These are phyloP conservation scores for Parambassis ranga DNA, from an alignment of 2,797 vertebrate species.

Conservation along the genomic window DNA sequence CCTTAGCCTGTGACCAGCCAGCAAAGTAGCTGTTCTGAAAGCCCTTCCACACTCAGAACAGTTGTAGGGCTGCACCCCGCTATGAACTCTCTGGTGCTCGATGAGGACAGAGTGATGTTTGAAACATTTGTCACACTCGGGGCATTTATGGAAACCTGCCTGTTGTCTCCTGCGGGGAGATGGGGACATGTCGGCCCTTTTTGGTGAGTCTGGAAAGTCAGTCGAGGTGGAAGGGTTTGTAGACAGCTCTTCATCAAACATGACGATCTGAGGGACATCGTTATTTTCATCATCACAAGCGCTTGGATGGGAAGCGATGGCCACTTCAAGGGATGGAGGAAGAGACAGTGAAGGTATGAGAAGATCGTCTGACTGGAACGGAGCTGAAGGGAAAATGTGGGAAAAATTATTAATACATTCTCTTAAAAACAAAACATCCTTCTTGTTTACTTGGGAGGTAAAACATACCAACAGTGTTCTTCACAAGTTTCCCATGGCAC, in stretches of 20 bases:
- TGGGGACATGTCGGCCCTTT: constrained; percentile 42
- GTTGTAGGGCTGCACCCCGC: constrained; percentile 72
- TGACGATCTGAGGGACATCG: constrained; percentile 74
- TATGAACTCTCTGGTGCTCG: constrained; percentile 75
- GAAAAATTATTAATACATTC: neutral
- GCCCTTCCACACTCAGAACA: constrained; percentile 76
- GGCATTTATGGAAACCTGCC: constrained; percentile 65
- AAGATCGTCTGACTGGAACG: constrained; percentile 75
- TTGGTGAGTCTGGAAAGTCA: constrained; percentile 69
- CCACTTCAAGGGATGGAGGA: constrained; percentile 75
- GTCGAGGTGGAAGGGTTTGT: constrained; percentile 75
- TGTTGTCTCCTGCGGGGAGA: constrained; percentile 58
- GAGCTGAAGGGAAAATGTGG: constrained; percentile 43
- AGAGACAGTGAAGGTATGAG: constrained; percentile 75
- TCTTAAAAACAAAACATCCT: too few relatives aligned
- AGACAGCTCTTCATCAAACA: constrained; percentile 76
- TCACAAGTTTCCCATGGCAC: constrained; percentile 75
- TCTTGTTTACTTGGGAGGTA: too few relatives aligned
- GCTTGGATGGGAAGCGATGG: constrained; percentile 72
- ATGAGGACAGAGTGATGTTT: constrained; percentile 75
- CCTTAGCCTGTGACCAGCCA: constrained; percentile 74
- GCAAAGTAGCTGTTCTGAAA: constrained; percentile 74
- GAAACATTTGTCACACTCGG: constrained; percentile 72
- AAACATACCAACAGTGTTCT: constrained; percentile 62
- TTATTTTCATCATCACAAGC: constrained; percentile 70